Conservation (phyloP, 2,113 vertebrate genomes). For the Chlorodrepanis virens region DNA sequence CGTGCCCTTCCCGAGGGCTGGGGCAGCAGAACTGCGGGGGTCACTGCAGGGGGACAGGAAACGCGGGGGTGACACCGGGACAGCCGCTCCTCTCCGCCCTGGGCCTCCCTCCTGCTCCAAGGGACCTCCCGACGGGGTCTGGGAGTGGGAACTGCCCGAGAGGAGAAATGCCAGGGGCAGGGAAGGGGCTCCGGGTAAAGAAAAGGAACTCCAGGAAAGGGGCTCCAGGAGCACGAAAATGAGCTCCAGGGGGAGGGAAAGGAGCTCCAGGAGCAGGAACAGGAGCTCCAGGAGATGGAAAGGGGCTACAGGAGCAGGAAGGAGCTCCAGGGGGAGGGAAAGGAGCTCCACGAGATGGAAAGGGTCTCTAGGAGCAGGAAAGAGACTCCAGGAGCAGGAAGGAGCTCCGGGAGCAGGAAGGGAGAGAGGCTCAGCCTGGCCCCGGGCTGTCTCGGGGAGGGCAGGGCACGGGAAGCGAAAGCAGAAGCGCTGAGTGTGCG, state of each 20-base stretch:
- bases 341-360: neutral
- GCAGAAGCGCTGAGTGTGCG: neutral
- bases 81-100: fast-evolving
- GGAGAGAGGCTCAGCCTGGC: neutral
- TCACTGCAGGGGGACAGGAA: neutral
- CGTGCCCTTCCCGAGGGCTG: neutral
- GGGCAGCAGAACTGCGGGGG: fast-evolving
- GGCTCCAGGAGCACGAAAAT: neutral
- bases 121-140: fast-evolving
- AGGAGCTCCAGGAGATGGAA: fast-evolving
- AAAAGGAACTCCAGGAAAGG: neutral
- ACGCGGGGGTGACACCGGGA: neutral
- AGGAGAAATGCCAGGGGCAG: neutral
- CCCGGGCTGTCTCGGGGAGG: neutral
- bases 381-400: neutral
- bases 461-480: neutral
- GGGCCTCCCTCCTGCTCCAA: neutral
- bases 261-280: neutral
- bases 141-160: too few relatives aligned
- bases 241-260: neutral
- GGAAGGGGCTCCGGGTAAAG: neutral
- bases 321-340: fast-evolving
- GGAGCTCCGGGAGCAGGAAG: neutral
- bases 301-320: neutral
- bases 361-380: fast-evolving